Evolutionary conservation across 2,113 vertebrate genomes (phyloP), one percentile per base, ranked within the genome.

Genomic region (Poeciliopsis occidentalis): DNA sequence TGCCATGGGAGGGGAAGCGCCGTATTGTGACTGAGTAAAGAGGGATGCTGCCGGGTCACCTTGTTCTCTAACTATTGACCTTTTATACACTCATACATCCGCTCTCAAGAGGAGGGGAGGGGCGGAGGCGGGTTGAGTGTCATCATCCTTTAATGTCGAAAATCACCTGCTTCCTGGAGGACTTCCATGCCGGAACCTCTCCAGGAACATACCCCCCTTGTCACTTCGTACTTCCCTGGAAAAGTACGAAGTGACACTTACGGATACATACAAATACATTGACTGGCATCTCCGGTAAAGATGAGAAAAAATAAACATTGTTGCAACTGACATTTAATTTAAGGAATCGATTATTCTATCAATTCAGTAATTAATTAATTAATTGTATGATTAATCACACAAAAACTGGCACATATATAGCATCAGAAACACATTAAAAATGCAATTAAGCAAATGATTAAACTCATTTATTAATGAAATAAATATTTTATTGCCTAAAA

Each of bases 111-210:
- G 47, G 15, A 15, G 37, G 26, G 37, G 63, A 32, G 60, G 3
- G 66, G 15, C 12, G 30, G 62, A 47, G 64, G 32, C 62, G 3
- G 66, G 22, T 19, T 30, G 60, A 39, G 41, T 29, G 47, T 37
- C 62, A 78, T 84, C 78, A 80, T 86, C 67, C 67, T 64, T 71
- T 60, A 34, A 66, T 44, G 67, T 68, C 62, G 67, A 51, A 82
- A 82, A 75, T 81, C 85, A 91, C 88, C 88, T 82, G 83, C 75
- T 91, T 92, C 85, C 85, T 84, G 27, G 22, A 82, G 22, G 61
- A 71, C 54, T 62, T 12, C 51, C 63, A 57, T 60, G 68, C 77
- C 75, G 71, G 71, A 31, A 64, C 62, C 78, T 87, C 90, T 91
- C 78, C 78, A 89, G 71, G 91, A 91, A 90, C 82, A 60, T 51